These are phyloP conservation scores for Tenthredo scrophulariae DNA, from an alignment of 2,888 invertebrate genomes.

Conservation along the genomic window DNA sequence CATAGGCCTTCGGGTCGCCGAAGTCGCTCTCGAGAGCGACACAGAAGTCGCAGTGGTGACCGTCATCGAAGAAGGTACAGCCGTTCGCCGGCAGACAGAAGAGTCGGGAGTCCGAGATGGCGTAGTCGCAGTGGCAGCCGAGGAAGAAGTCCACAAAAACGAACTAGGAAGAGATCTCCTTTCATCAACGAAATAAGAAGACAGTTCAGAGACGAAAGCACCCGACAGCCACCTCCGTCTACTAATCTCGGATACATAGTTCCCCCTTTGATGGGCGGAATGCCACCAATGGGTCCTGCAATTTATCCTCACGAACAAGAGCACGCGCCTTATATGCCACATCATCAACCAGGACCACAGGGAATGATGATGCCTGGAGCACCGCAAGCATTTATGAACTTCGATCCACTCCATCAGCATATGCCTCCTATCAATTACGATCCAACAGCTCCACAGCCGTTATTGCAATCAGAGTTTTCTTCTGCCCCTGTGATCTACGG, in stretches of 20 bases:
- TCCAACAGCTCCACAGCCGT: conserved; percentile 60
- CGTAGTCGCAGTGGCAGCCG: conserved; percentile 66
- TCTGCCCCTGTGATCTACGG: conserved; percentile 70
- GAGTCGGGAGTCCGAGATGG: conserved; percentile 64
- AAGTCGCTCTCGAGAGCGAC: conserved; percentile 74
- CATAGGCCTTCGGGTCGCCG: conserved; percentile 67
- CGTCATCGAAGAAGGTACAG: conserved; percentile 69
- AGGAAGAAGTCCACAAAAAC: conserved; percentile 69
- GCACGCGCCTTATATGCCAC: conserved; percentile 41
- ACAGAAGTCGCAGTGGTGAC: conserved; percentile 69
- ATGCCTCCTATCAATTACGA: conserved; percentile 69
- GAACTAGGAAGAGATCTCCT: conserved; percentile 73
- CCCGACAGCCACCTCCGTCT: conserved; percentile 58
- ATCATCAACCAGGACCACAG: conserved; percentile 61
- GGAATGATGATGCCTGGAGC: conserved; percentile 57
- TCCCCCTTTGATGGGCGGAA: conserved; percentile 60
- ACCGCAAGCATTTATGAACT: conserved; percentile 65
- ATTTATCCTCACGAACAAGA: conserved; percentile 48
- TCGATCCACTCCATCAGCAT: conserved; percentile 63
- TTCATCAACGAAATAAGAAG: conserved; percentile 75
- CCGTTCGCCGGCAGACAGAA: conserved; percentile 69
- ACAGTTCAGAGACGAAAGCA: conserved; percentile 69
- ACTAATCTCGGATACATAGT: conserved; percentile 53
- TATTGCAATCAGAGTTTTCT: conserved; percentile 64
- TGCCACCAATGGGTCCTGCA: conserved; percentile 59